Conservation (phyloP, 2,797 vertebrate genomes). For the Coluber constrictor region DNA sequence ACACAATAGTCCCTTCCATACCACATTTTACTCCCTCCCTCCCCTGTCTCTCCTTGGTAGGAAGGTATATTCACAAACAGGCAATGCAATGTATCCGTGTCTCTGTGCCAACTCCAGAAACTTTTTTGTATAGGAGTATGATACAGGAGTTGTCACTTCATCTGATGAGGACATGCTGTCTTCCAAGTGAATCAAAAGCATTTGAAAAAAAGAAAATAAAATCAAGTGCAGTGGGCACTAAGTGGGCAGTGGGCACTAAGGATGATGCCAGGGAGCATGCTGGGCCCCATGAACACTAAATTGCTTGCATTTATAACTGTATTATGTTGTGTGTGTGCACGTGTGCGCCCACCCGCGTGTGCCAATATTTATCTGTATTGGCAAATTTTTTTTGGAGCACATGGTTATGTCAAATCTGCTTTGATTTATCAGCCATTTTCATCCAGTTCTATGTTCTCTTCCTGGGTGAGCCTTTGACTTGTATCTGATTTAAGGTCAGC, state of each 20-base stretch:
- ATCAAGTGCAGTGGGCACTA: not conserved
- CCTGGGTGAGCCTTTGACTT: constrained; percentile 37
- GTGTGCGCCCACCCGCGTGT: too few species aligned
- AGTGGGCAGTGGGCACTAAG: not conserved
- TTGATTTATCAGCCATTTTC: constrained; percentile 57
- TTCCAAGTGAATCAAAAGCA: not conserved
- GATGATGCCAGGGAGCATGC: not conserved
- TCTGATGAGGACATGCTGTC: not conserved
- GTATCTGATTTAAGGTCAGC: constrained; percentile 64
- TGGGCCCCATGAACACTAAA: not conserved
- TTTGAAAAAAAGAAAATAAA: not conserved
- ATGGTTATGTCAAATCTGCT: constrained; percentile 50
- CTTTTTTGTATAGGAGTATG: not conserved
- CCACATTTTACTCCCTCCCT: not conserved
- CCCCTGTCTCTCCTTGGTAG: not conserved
- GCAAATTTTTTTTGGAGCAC: constrained; percentile 3
- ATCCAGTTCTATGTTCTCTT: constrained; percentile 47
- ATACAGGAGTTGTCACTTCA: not conserved
- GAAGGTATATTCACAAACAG: not conserved
- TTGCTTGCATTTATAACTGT: not conserved
- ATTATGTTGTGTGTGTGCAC: not conserved
- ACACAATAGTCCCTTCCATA: not conserved
- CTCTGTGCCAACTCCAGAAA: not conserved
- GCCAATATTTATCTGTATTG: not conserved
- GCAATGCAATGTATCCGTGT: not conserved